Evolutionary conservation across 2,113 vertebrate genomes (phyloP), one percentile per base, ranked within the genome.

Genomic region (Sorex araneus): DNA sequence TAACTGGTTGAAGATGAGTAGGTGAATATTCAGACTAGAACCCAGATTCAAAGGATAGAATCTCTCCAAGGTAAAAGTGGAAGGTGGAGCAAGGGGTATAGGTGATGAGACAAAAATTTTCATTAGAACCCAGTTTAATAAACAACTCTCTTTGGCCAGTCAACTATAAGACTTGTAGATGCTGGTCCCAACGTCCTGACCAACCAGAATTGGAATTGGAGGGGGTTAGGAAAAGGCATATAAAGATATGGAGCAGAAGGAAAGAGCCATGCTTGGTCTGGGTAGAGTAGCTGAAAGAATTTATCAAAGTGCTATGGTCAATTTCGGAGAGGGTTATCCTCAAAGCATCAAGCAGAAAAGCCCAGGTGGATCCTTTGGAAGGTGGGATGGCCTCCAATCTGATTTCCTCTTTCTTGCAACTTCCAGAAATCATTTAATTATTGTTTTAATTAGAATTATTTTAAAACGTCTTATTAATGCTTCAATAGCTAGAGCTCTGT

Each of bases 401-500:
- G 23, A 80, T 43, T 77, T 91, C 15, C 3, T 47, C 21, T 64
- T 47, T 85, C 4, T 79, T 81, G 13, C 27, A 84, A 66, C 16
- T 84, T 81, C 30, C 30, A 88, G 36, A 86, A 93, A 91, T 88
- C 57, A 74, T 45, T 89, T 45, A 27, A 78, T 73, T 87, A 19
- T 57, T 90, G 16, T 63, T 84, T 93, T 87, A 89, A 92, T 91
- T 76, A 82, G 3, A 50, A 67, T 89, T 60, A 87, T 78, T 91
- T 88, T 54, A 69, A 77, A 60, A 64, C 79, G 45, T 77, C 77
- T 75, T 94, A 69, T 84, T 83, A 94, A 84, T 40, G 54, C 43
- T 78, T 78, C 80, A 84, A 43, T 84, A 75, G 28, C 57, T 67
- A 85, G 60, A 87, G 75, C 54, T 92, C 54, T 92, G 66, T 82